These are phyloP conservation scores for Urocolius indicus DNA, from an alignment of 2,113 vertebrate species.

Conservation along the genomic window DNA sequence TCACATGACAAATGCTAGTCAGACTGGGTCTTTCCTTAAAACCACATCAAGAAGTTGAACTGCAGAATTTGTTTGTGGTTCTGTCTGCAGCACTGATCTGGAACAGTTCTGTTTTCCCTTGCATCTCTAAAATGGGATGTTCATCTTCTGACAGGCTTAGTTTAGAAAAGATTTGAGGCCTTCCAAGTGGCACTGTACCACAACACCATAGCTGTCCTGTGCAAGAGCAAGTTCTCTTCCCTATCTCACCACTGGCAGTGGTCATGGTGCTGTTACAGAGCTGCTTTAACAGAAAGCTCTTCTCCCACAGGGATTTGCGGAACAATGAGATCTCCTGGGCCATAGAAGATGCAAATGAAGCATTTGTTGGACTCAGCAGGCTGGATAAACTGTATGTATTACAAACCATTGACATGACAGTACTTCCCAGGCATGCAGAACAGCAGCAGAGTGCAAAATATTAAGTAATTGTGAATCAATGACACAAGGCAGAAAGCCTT, in stretches of 20 bases:
- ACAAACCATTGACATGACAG: background rate
- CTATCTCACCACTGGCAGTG: background rate
- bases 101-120: background rate
- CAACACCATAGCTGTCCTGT: background rate
- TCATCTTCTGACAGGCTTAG: background rate
- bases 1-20: background rate
- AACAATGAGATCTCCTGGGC: slow-evolving; percentile 89
- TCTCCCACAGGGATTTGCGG: slow-evolving; percentile 81
- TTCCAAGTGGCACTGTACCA: background rate
- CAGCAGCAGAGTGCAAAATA: background rate
- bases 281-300: background rate
- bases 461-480: background rate
- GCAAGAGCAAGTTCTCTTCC: background rate
- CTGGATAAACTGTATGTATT: slow-evolving; percentile 83
- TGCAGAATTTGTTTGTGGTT: slow-evolving; percentile 10
- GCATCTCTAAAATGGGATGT: background rate
- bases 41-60: background rate
- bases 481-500: background rate
- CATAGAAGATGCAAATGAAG: slow-evolving; percentile 86
- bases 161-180: background rate
- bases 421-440: background rate
- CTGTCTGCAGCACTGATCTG: background rate
- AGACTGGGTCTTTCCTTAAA: background rate
- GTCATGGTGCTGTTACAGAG: background rate
- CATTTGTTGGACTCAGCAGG: slow-evolving; percentile 81